These are phyloP conservation scores for Tauraco erythrolophus DNA, from an alignment of 2,113 vertebrate species.

Conservation along the genomic window DNA sequence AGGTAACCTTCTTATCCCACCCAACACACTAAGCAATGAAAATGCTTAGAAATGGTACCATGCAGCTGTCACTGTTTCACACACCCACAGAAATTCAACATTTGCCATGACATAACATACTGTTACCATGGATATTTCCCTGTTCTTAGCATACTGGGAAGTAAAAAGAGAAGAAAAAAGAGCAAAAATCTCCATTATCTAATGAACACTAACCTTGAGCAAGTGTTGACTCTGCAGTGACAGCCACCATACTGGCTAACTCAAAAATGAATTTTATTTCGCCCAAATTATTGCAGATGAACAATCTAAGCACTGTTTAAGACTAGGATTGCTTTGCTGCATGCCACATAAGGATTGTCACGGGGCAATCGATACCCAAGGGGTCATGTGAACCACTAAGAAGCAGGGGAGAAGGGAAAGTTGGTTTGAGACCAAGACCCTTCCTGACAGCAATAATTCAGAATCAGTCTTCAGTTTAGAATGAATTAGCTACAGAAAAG, in stretches of 20 bases:
- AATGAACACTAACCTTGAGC: background rate
- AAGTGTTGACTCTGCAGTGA: background rate
- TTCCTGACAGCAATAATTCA: background rate
- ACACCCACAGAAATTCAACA: background rate
- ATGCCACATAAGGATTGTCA: background rate
- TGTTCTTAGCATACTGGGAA: background rate
- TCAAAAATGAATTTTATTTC: background rate
- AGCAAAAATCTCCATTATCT: background rate
- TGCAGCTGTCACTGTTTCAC: conserved; percentile 6
- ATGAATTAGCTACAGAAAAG: background rate
- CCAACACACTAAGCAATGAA: background rate
- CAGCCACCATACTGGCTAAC: background rate
- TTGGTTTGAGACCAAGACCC: background rate
- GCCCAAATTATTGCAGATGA: background rate
- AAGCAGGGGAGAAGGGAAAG: background rate
- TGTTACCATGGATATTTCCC: conserved; percentile 48
- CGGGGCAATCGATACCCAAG: background rate
- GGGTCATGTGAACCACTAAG: background rate
- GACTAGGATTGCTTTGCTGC: background rate
- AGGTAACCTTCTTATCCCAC: background rate
- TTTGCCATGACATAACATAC: conserved; percentile 10
- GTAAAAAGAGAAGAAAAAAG: background rate
- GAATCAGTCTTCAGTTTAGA: background rate
- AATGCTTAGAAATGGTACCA: conserved; percentile 3
- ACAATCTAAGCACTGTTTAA: background rate